Evolutionary conservation across 2,888 invertebrate genomes (phyloP), one percentile per base, ranked within the genome.

Genomic region (Frankliniella fusca): DNA sequence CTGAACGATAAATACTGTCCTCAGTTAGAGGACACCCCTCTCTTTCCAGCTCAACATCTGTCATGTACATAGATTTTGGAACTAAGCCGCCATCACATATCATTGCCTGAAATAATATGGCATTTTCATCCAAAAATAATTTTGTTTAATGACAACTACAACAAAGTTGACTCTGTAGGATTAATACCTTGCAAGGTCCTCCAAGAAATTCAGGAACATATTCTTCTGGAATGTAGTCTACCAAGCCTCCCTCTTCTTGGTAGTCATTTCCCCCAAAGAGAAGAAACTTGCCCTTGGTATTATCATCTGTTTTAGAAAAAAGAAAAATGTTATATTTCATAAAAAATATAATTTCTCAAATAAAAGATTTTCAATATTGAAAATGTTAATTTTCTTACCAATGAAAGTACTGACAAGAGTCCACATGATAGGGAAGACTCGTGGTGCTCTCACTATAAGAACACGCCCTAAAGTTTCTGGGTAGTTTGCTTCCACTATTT

Each of bases 401-500:
- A 98, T 98, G 88, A 98, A 97, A 1, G 97, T 95, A 88, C 95
- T 95, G 84, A 98, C 95, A 83, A 98, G 92, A 0, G 97, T 97
- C 97, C 97, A 98, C 65, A 98, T 90, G 82, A 98, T 96, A 8
- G 97, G 97, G 88, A 98, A 98, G 81, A 97, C 97, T 84, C 97
- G 90, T 0, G 97, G 97, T 18, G 97, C 97, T 80, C 97, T 90
- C 80, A 97, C 95, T 83, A 98, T 95, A 83, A 97, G 91, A 84
- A 97, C 95, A 65, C 95, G 90, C 1, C 96, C 96, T 94, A 97
- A 94, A 15, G 97, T 97, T 90, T 98, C 97, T 0, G 97, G 97
- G 89, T 98, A 98, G 89, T 97, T 97, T 80, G 94, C 94, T 88
- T 97, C 96, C 48, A 97, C 96, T 81, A 96, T 94, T 88, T 95